Percentiles rank a stretch among this genome's conserved stretches.
Evolutionary conservation across 2,888 invertebrate genomes (phyloP).

Genomic region (Tetropium fuscum): DNA sequence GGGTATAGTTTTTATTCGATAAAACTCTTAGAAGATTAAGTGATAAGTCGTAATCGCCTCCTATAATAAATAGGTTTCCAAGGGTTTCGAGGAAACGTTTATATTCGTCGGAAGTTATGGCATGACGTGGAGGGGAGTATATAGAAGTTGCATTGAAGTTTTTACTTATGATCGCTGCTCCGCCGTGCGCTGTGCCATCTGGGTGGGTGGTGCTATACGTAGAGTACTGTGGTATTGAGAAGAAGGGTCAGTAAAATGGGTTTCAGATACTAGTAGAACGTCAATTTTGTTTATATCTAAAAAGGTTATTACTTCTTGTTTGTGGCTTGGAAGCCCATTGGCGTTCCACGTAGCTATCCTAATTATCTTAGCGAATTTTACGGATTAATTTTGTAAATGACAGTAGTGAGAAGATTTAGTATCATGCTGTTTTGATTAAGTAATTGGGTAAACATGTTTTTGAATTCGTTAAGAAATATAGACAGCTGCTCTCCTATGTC

Average conservation of each 20-base stretch:
- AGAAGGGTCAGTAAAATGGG: background rate
- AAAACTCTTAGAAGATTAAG: no score
- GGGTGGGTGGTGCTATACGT: constrained; percentile 1
- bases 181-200: constrained; percentile 6
- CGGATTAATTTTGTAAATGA: background rate
- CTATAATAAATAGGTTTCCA: no score
- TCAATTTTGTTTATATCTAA: background rate
- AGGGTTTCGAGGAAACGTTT: no score
- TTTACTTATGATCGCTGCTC: background rate
- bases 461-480: background rate
- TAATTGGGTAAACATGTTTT: background rate
- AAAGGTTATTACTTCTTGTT: background rate
- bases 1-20: no score
- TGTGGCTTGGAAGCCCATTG: constrained; percentile 5
- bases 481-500: background rate
- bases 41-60: no score
- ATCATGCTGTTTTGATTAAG: constrained; percentile 7
- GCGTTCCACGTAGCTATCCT: background rate
- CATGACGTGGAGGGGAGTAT: no score
- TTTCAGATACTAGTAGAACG: constrained; percentile 7
- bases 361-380: background rate
- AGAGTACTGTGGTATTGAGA: constrained; percentile 5
- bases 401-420: constrained; percentile 2
- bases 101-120: no score
- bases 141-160: background rate